These are phyloP conservation scores for Odontocerum albicorne DNA, from an alignment of 2,888 invertebrate species.

Conservation along the genomic window DNA sequence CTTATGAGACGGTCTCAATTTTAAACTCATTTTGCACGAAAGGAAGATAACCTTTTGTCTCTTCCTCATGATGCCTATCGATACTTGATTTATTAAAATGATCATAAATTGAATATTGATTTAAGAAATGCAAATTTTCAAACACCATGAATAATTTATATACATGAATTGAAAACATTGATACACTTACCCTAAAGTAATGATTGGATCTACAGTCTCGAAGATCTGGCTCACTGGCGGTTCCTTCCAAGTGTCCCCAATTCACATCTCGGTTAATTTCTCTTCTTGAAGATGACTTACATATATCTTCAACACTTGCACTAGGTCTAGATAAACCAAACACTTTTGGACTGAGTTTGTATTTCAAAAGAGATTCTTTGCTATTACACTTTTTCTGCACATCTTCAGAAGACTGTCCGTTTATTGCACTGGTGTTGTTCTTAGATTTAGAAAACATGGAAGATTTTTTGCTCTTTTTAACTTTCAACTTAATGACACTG, in stretches of 20 bases:
- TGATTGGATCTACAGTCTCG: slow-evolving; percentile 44
- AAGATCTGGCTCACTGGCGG: slow-evolving; percentile 70
- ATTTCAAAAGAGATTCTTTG: slow-evolving; percentile 43
- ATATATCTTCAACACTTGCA: slow-evolving; percentile 46
- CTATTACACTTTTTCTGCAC: slow-evolving; percentile 22
- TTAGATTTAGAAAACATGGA: slow-evolving; percentile 41
- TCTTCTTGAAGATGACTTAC: slow-evolving; percentile 40
- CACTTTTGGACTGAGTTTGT: slow-evolving; percentile 68
- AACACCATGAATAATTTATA: no score
- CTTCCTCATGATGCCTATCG: no score
- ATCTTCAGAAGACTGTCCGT: slow-evolving; percentile 10
- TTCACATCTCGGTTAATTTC: slow-evolving; percentile 37
- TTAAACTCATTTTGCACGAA: background rate
- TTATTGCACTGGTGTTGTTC: slow-evolving; percentile 40
- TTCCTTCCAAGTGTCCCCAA: slow-evolving; percentile 49
- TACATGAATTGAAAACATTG: no score
- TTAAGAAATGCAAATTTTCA: no score
- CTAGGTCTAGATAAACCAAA: slow-evolving; percentile 51
- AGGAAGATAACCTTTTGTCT: no score
- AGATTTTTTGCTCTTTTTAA: slow-evolving; percentile 35
- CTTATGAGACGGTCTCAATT: no score
- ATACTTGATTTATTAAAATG: no score
- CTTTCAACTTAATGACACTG: slow-evolving; percentile 40
- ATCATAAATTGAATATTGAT: no score
- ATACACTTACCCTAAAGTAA: slow-evolving; percentile 28